Conservation (phyloP, 1,140 invertebrate species). For the Halictus rubicundus region DNA sequence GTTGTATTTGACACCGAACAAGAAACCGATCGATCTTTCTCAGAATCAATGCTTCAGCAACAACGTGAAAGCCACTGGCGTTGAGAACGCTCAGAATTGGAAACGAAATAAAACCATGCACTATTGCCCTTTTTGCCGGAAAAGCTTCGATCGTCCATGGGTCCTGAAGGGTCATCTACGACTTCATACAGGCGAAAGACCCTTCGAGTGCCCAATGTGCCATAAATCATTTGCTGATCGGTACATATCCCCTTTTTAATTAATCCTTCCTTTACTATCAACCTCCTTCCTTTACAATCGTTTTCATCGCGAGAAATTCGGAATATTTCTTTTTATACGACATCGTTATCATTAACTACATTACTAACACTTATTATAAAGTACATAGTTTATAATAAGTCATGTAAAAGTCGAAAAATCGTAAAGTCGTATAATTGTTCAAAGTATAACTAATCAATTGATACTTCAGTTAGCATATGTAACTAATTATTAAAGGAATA, state of each 20-base stretch:
- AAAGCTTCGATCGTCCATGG: constrained; percentile 84
- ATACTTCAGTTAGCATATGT: too few species aligned
- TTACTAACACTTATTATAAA: too few species aligned
- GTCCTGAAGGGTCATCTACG: constrained; percentile 86
- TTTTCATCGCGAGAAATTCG: background rate
- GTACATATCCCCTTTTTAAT: constrained; percentile 71
- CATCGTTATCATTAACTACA: too few species aligned
- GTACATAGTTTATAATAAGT: too few species aligned
- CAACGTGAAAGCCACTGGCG: constrained; percentile 11
- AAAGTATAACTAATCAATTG: too few species aligned
- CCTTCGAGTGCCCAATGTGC: constrained; percentile 86
- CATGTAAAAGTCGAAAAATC: too few species aligned
- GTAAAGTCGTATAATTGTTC: too few species aligned
- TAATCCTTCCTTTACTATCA: background rate
- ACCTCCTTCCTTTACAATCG: too few species aligned
- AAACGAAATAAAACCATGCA: constrained; percentile 76
- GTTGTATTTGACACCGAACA: constrained; percentile 39
- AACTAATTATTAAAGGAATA: too few species aligned
- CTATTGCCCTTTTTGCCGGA: constrained; percentile 80
- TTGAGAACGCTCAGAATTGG: constrained; percentile 61
- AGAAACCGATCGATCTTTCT: constrained; percentile 23
- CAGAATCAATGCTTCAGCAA: constrained; percentile 14
- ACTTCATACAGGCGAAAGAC: constrained; percentile 86
- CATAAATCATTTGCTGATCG: constrained; percentile 88
- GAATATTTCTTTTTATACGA: too few species aligned